Evolutionary conservation across 2,113 vertebrate genomes (phyloP).

Genomic region (Acrocephalus kingi): DNA sequence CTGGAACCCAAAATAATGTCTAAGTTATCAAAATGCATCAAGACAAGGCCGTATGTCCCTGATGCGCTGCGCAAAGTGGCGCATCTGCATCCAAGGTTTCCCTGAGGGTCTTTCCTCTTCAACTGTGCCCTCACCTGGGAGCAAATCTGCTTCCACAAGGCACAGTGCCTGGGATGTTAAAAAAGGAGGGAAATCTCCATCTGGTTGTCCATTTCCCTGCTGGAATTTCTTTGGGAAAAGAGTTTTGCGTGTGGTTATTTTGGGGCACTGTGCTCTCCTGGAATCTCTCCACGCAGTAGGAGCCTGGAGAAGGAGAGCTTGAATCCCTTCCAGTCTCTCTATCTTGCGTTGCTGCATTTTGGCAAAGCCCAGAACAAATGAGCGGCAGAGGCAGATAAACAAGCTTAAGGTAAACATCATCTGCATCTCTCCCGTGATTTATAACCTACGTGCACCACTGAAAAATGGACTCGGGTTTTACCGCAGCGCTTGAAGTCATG

Average conservation of each 20-base stretch:
- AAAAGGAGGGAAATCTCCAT: neutral
- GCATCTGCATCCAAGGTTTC: neutral
- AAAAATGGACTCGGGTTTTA: conserved; percentile 59
- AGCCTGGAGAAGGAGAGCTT: conserved; percentile 56
- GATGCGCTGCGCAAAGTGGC: rapidly evolving
- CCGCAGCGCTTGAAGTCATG: conserved; percentile 65
- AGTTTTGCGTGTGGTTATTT: neutral
- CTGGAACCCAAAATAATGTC: neutral
- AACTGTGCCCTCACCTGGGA: rapidly evolving
- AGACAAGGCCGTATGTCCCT: neutral
- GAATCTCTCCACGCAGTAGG: conserved; percentile 6
- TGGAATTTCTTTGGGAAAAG: neutral
- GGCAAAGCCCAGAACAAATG: conserved; percentile 46
- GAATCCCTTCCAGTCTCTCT: conserved; percentile 54
- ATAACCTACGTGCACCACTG: conserved; percentile 32
- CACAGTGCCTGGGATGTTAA: neutral
- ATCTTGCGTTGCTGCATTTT: conserved; percentile 25
- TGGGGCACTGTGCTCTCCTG: neutral
- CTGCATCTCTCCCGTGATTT: conserved; percentile 57
- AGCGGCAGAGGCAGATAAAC: conserved; percentile 68
- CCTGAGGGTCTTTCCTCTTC: neutral
- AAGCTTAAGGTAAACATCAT: conserved; percentile 73
- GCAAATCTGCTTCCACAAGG: rapidly evolving
- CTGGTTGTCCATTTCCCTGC: neutral
- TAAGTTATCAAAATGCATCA: neutral